Evolutionary conservation across 37 sponge, comb jelly and placozoan species (phyloP), one percentile per base, ranked within the genome.

Genomic region (Petrosia ficiformis): DNA sequence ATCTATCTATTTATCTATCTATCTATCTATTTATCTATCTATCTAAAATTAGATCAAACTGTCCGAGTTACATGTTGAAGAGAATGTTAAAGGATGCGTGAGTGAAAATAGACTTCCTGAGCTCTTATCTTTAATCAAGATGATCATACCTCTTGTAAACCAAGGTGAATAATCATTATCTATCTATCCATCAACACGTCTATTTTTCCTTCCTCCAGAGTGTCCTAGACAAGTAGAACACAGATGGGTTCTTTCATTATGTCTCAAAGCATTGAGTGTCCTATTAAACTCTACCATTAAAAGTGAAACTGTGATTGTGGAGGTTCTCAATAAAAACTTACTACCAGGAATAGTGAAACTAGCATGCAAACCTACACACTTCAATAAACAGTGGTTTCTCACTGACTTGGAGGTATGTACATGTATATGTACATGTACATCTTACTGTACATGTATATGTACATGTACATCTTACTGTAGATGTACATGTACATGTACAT

Each of bases 391-490:
- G 31, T 86, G 86, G 91, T 33, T 56, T 3, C 79, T 85, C 0
- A 33, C 69, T 24, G 87, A 91, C 42, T 65, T 91, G 28, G 91
- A 91, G 83, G 91, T 91, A 43, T 19, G 70, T 1, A 4, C 6
- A 32, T 8, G 19, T 6, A 30, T 6, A 72, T 26, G 32, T 44
- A 3, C 26, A 42, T 26, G 43, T 10, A 38, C 41, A 44, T 4
- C n/a, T 54, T n/a, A 22, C 73, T 42, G 48, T 19, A 14, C n/a
- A n/a, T 31, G 35, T 70, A 22, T 26, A 72, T 26, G 32, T 44
- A 3, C 26, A 42, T 26, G 43, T 10, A 38, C 41, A 44, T 4
- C n/a, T 54, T n/a, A 22, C 73, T 42, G 48, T 19, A 14, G 54
- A 19, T 48, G 8, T 8, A 48, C 14, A 48, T 48, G 54, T 48